Base-by-base conservation (phyloP, 2,888 invertebrate genomes). In the Meganola albula region DNA sequence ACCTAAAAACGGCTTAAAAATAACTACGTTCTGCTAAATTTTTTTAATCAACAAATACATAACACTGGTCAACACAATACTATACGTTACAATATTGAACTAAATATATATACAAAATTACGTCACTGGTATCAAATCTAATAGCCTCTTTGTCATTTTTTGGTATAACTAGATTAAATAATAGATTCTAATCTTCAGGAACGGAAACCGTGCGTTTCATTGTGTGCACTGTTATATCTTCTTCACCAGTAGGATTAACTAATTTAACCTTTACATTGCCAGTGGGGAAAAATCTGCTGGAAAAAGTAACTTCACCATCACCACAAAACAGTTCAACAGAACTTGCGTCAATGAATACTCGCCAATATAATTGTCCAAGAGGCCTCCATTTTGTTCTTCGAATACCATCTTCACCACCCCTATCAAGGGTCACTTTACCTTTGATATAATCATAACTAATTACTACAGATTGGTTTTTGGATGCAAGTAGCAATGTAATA, bases 321-420 rank as follows among this genome's bases (percentile, higher is more conserved):
- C 72, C 76, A 32, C 59, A 58, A 24, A 78, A 74, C 3, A 69
- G 2, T 40, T 82, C 80, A 6, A 79, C 48, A 2, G 75, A 76
- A 55, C 80, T 79, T 0, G 68, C 58, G 27, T 82, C 82, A 2
- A 79, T 43, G 25, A 49, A 74, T 1, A 77, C 52, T 12, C 31
- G 56, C 55, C 65, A 63, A 4, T 42, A 13, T 1, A 75, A 36
- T 10, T 44, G 25, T 0, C 30, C 10, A 3, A 8, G 10, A 2
- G 80, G 78, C 7, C 41, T 58, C 72, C 76, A 82, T 4, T 54
- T 36, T 0, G 78, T 70, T 5, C 67, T 62, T 0, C 82, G 64
- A 0, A 72, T 31, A 2, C 69, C 74, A 35, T 80, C 76, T 0
- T 54, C 25, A 3, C 75, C 76, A 12, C 78, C 76, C 2, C 83